phyloP scores from a whole-genome alignment of 2,888 invertebrate species.

The Caenorhabditis auriculariae region DNA sequence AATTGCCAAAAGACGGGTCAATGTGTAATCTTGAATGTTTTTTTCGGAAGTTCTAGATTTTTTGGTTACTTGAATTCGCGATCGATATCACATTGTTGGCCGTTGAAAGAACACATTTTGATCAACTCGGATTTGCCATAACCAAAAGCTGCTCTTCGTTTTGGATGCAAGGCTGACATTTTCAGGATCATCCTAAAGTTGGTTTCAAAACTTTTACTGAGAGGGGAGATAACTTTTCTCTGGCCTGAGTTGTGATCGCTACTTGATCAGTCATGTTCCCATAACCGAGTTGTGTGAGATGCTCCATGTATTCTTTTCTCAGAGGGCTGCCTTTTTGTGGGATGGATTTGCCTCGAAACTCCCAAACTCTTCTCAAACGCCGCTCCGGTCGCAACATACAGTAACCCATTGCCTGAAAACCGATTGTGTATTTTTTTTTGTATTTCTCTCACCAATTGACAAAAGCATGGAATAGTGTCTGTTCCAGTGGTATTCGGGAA shows the following conservation, averaged over 20 bases:
- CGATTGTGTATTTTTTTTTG: neutral
- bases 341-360: slow-evolving; percentile 52
- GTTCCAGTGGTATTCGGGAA: slow-evolving; percentile 57
- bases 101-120: slow-evolving; percentile 62
- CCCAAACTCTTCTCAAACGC: slow-evolving; percentile 57
- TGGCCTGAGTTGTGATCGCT: slow-evolving; percentile 61
- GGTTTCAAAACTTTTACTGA: neutral
- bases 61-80: slow-evolving; percentile 44
- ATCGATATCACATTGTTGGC: slow-evolving; percentile 56
- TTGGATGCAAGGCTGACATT: slow-evolving; percentile 51
- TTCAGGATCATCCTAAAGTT: slow-evolving; percentile 52
- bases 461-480: slow-evolving; percentile 53
- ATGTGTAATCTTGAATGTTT: slow-evolving; percentile 47
- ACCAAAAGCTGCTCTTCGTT: slow-evolving; percentile 37
- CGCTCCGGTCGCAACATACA: slow-evolving; percentile 52
- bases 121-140: slow-evolving; percentile 42
- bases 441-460: slow-evolving; percentile 45
- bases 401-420: slow-evolving; percentile 43
- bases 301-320: slow-evolving; percentile 55
- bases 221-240: slow-evolving; percentile 49
- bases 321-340: slow-evolving; percentile 44
- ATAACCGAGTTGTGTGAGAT: slow-evolving; percentile 55
- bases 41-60: neutral
- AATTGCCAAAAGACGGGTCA: slow-evolving; percentile 61
- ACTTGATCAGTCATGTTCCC: slow-evolving; percentile 62